A percentile compares a stretch with the other conserved stretches of the same genome.
Conservation (phyloP, 2,797 vertebrate species). For the Enteromius afrohamiltoni region DNA sequence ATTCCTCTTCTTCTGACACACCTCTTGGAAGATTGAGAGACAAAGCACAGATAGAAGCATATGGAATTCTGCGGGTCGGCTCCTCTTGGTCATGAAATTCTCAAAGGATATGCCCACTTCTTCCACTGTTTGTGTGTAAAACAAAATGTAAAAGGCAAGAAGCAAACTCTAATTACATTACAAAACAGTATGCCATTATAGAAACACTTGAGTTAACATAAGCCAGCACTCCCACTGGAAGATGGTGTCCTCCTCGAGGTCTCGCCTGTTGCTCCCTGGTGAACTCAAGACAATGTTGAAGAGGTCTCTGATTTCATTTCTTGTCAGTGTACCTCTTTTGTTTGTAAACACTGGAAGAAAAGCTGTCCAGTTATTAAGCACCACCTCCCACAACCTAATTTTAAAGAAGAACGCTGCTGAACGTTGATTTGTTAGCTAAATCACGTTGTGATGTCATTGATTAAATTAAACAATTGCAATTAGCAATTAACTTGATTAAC, state of each 20-base stretch:
- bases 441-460: no score
- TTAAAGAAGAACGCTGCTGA: background rate
- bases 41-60: background rate
- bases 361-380: background rate
- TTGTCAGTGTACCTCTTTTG: background rate
- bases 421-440: no score
- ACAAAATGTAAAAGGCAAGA: background rate
- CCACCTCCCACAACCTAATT: conserved; percentile 5
- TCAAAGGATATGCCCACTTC: background rate
- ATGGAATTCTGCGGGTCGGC: background rate
- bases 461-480: no score
- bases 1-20: background rate
- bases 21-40: background rate
- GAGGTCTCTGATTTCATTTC: background rate
- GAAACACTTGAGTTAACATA: background rate
- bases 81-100: background rate
- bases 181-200: background rate
- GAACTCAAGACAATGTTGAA: background rate
- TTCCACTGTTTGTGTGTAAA: background rate
- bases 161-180: background rate
- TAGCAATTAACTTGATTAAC: no score
- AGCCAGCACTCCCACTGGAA: conserved; percentile 7
- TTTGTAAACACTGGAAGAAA: background rate
- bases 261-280: background rate
- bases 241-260: background rate